A percentile compares a stretch with the other conserved stretches of the same genome.
phyloP scores from a whole-genome alignment of 2,797 vertebrate genomes.

The Lacerta viridis region DNA sequence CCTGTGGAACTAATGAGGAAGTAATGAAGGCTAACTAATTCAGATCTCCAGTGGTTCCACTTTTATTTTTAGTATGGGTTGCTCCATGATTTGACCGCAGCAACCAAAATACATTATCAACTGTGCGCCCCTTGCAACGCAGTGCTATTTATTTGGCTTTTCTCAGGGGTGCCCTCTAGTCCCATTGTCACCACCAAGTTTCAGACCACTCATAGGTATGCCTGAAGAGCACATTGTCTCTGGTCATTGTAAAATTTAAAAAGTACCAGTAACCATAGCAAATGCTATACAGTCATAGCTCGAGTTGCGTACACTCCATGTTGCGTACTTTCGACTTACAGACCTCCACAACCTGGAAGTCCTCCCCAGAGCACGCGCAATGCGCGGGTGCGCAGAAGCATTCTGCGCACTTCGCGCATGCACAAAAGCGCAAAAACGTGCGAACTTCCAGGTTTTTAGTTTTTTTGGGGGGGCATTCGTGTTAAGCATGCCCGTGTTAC shows the following conservation, averaged over 20 bases:
- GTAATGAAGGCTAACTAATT: constrained; percentile 1
- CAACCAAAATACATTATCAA: neutral
- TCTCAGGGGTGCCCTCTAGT: neutral
- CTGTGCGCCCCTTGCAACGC: neutral
- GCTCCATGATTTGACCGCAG: neutral
- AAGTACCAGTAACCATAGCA: neutral
- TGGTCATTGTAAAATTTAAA: neutral
- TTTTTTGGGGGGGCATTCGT: no score
- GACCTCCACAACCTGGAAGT: no score
- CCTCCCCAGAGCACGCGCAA: no score
- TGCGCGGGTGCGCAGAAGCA: no score
- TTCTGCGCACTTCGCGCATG: no score
- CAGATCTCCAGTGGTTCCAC: neutral
- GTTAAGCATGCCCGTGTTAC: no score
- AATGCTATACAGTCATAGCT: neutral
- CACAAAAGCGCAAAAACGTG: no score
- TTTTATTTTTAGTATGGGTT: neutral
- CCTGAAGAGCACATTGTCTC: neutral
- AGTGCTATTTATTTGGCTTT: neutral
- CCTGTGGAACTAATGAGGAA: constrained; percentile 4
- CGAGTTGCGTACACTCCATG: no score
- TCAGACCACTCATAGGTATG: neutral
- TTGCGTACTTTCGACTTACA: no score
- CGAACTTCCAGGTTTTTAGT: no score
- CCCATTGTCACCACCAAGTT: neutral